These are phyloP conservation scores for Nephotettix cincticeps DNA, from an alignment of 1,140 invertebrate species.

Conservation along the genomic window DNA sequence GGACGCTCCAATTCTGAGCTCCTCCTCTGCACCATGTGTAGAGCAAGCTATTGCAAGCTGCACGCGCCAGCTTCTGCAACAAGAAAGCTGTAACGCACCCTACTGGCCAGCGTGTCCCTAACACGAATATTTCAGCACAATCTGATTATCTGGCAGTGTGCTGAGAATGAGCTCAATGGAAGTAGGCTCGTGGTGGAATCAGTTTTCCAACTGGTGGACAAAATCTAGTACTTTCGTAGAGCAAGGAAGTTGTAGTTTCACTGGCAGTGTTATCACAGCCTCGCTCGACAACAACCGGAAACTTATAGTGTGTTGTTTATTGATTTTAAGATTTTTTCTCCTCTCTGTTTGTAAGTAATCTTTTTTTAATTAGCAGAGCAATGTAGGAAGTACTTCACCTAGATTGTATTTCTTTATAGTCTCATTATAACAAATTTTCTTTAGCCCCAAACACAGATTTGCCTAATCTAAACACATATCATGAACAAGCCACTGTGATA, in stretches of 20 bases:
- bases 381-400: too few relatives aligned
- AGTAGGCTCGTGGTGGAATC: conserved; percentile 31
- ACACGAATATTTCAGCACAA: conserved; percentile 11
- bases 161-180: conserved; percentile 31
- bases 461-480: too few relatives aligned
- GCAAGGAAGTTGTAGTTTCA: conserved; percentile 29
- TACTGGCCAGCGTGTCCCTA: conserved; percentile 19
- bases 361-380: too few relatives aligned
- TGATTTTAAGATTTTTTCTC: too few relatives aligned
- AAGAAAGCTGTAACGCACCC: conserved; percentile 7
- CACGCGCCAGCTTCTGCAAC: too few relatives aligned
- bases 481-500: too few relatives aligned
- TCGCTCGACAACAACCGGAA: too few relatives aligned
- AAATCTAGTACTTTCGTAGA: conserved; percentile 28
- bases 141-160: neutral
- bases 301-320: too few relatives aligned
- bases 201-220: conserved; percentile 26
- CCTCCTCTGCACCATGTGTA: neutral
- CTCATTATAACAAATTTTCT: too few relatives aligned
- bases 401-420: too few relatives aligned
- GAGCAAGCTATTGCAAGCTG: neutral
- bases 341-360: too few relatives aligned
- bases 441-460: too few relatives aligned
- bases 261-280: neutral
- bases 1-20: neutral